Conservation (phyloP, 1,140 invertebrate genomes). For the Euglossa dilemma region DNA sequence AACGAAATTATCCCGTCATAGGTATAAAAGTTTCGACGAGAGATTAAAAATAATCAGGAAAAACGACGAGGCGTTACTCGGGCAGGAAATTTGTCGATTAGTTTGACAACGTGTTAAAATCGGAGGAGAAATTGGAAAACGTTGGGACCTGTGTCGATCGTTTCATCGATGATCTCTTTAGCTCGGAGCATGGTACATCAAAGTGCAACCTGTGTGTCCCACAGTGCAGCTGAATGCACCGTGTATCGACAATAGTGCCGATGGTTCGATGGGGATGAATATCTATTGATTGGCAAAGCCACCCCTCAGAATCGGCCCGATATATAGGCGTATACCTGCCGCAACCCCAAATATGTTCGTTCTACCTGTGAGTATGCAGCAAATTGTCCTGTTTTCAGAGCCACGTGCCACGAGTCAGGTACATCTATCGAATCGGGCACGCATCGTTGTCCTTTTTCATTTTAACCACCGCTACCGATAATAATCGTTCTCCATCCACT, state of each 20-base stretch:
- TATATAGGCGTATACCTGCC: slow-evolving; percentile 73
- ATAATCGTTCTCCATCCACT: neutral
- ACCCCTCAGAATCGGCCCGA: slow-evolving; percentile 71
- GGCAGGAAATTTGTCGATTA: too few relatives aligned
- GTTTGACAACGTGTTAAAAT: neutral
- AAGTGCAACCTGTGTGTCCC: slow-evolving; percentile 75
- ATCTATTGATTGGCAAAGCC: slow-evolving; percentile 79
- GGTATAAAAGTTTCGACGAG: too few relatives aligned
- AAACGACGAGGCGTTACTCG: too few relatives aligned
- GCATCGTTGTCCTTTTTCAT: slow-evolving; percentile 24
- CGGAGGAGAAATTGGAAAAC: neutral
- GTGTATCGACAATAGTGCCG: slow-evolving; percentile 75
- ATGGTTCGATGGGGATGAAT: slow-evolving; percentile 78
- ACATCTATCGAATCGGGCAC: slow-evolving; percentile 63
- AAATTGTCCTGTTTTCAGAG: slow-evolving; percentile 74
- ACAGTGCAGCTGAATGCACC: slow-evolving; percentile 77
- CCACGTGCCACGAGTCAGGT: slow-evolving; percentile 78
- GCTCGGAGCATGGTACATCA: slow-evolving; percentile 32
- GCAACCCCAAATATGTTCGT: slow-evolving; percentile 59
- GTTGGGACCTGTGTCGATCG: slow-evolving; percentile 1
- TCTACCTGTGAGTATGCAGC: slow-evolving; percentile 75
- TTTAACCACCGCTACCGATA: slow-evolving; percentile 19
- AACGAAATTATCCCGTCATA: too few relatives aligned
- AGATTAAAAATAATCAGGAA: too few relatives aligned
- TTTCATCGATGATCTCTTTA: slow-evolving; percentile 42